Conservation (phyloP, 2,797 vertebrate genomes). For the Diglossa cyanea region DNA sequence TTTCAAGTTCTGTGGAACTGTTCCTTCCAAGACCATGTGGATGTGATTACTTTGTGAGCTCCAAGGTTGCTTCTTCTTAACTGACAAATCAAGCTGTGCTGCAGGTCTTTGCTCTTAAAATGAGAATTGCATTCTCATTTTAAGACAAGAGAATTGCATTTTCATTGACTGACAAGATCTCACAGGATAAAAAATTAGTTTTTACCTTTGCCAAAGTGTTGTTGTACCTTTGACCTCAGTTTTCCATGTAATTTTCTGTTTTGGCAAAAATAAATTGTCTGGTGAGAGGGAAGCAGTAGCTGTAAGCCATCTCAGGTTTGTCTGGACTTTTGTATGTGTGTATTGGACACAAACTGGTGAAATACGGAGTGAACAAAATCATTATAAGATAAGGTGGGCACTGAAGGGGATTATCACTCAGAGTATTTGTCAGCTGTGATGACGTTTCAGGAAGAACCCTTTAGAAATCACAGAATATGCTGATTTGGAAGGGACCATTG, state of each 20-base stretch:
- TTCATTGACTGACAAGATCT: neutral
- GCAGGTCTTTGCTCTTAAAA: neutral
- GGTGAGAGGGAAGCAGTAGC: neutral
- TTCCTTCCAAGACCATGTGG: constrained; percentile 35
- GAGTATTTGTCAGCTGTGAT: neutral
- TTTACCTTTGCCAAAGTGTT: neutral
- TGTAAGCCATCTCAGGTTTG: neutral
- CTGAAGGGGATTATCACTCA: neutral
- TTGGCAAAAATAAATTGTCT: neutral
- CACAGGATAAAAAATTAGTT: neutral
- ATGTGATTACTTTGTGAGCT: neutral
- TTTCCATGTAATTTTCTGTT: neutral
- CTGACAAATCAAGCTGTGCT: neutral
- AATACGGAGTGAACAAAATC: neutral
- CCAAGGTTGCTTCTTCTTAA: neutral
- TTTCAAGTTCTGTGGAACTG: neutral
- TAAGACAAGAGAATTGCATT: too few relatives aligned
- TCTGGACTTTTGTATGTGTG: neutral
- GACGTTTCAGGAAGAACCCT: neutral
- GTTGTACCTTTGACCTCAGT: neutral
- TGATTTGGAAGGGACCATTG: neutral
- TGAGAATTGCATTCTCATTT: neutral
- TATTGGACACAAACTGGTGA: neutral
- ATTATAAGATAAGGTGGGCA: neutral
- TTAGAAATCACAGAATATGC: neutral